Evolutionary conservation across 2,113 vertebrate species (phyloP), one percentile per base, ranked within the genome.

Genomic region (Lepus timidus): DNA sequence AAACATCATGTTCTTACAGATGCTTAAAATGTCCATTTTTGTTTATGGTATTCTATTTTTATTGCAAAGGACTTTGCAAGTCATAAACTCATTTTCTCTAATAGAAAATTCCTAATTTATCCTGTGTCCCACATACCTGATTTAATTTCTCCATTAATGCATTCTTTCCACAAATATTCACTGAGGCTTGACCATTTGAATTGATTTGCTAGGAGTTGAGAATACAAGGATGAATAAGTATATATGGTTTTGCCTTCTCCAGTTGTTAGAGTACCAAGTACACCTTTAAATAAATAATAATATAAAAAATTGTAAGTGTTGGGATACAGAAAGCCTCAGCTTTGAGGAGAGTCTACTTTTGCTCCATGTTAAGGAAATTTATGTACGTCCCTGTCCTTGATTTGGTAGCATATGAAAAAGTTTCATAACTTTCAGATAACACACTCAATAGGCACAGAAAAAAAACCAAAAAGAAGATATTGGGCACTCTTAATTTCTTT

Each of bases 301-400:
- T 8, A 17, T 9, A 20, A 49, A 36, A 20, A 52, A 29, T 39
- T 23, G 7, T 23, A 9, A 61, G 8, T 58, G 6, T 67, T 17
- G 4, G 4, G 16, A 9, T 22, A 27, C 36, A 68, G 55, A 4
- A 29, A 61, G 1, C 4, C 2, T 6, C 12, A 6, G 9, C 9
- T 9, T 7, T 44, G 25, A 4, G 8, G 6, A 20, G 4, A 71
- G 7, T 36, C 16, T 65, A 6, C 20, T 22, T 49, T 44, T 27
- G 62, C 51, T 44, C 52, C 29, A 16, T 12, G 0, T 17, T 9
- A 51, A 70, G 22, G 14, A 13, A 2, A 29, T 3, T 7, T 9
- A 29, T 3, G 2, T 27, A 5, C 0, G 3, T 36, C 11, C 27
- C 25, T n/a, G 10, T 10, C 44, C 27, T 71, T 44, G 55, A 19